Base-by-base conservation (phyloP, 2,797 vertebrate species). In the Dicrostonyx torquatus region DNA sequence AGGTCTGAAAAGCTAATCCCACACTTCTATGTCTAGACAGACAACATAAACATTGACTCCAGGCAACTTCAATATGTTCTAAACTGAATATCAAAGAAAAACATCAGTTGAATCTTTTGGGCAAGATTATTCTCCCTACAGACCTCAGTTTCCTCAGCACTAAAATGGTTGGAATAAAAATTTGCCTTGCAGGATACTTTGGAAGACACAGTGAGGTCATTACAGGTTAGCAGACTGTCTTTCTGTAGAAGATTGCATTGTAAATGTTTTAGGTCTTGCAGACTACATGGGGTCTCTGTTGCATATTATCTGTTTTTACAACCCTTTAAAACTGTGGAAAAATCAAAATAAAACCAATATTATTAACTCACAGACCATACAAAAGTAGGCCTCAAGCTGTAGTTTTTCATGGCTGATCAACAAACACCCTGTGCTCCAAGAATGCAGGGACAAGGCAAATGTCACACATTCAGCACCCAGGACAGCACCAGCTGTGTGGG, bases 231-330 rank as follows among this genome's bases (percentile, higher is more conserved):
- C 5, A 82, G 55, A 85, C 17, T 53, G 53, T 26, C 62, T 90
- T 87, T 93, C 66, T 86, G 12, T 55, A 58, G 91, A 91, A 48
- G 48, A 18, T 29, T 37, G 73, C 29, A 24, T 9, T 80, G 58
- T 72, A 91, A 95, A 91, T 89, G 96, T 86, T 79, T 88, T 45
- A 95, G 64, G 12, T 9, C 77, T 90, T 82, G 40, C 53, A 92
- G 55, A 76, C 34, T 45, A 79, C 2, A 20, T 45, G 76, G 73
- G 18, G 53, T 90, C 84, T 87, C 78, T 93, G 68, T 29, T 90
- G 24, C 5, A 50, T 90, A 58, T 78, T n/a, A 34, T 93, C 40
- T 64, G 12, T n/a, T 50, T 83, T 83, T 45, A 87, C 22, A 87
- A 37, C 6, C 4, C 15, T 94, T 94, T 82, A 14, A 95, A 73